Percentiles rank a stretch among this genome's conserved stretches.
These are phyloP conservation scores for Sarcophaga caerulescens DNA, from an alignment of 2,888 invertebrate species.

Conservation along the genomic window DNA sequence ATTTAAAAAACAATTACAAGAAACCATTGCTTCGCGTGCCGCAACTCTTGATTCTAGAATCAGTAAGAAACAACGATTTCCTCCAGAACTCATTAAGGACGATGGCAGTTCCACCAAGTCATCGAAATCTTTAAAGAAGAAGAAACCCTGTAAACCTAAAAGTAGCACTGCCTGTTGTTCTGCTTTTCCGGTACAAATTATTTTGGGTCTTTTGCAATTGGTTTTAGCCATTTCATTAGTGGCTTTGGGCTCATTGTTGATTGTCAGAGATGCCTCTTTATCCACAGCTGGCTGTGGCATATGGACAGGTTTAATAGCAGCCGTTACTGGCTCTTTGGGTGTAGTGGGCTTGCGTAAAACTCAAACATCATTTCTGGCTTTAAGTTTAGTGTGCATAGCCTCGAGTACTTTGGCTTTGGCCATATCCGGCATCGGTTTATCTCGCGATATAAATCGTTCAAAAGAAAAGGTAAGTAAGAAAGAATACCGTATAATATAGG, in stretches of 20 bases:
- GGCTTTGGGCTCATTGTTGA: conserved; percentile 78
- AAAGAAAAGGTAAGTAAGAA: conserved; percentile 73
- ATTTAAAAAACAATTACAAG: conserved; percentile 77
- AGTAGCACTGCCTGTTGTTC: conserved; percentile 75
- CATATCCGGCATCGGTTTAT: conserved; percentile 79
- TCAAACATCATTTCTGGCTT: conserved; percentile 80
- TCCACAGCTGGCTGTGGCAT: conserved; percentile 79
- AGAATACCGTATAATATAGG: too few relatives aligned
- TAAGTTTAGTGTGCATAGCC: conserved; percentile 80
- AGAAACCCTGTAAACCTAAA: conserved; percentile 60
- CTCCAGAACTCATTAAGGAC: conserved; percentile 78
- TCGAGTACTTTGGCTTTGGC: conserved; percentile 80
- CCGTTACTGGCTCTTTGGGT: conserved; percentile 80
- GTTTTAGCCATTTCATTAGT: conserved; percentile 78
- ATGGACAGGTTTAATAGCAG: conserved; percentile 80
- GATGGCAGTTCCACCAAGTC: conserved; percentile 71
- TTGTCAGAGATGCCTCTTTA: conserved; percentile 79
- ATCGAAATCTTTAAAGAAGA: conserved; percentile 68
- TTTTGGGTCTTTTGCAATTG: conserved; percentile 79
- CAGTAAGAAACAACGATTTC: conserved; percentile 78
- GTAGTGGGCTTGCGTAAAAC: conserved; percentile 80
- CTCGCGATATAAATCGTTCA: conserved; percentile 79
- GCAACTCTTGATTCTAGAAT: conserved; percentile 78
- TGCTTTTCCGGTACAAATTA: conserved; percentile 78
- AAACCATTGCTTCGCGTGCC: conserved; percentile 72